Evolutionary conservation across 2,113 vertebrate species (phyloP).

Genomic region (Parotia lawesii): DNA sequence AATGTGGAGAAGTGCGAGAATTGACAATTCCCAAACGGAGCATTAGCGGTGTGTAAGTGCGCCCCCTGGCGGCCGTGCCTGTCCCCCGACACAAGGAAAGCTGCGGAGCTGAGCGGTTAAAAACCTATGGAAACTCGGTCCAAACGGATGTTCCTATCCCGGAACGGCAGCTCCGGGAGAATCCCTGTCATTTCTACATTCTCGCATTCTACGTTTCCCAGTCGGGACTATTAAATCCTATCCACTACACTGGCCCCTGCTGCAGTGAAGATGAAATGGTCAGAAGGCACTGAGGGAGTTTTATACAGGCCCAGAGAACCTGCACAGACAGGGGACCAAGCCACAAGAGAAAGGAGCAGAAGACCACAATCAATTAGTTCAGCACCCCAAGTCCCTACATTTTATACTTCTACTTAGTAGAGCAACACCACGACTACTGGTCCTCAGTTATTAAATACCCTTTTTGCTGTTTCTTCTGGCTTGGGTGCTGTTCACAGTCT

Average conservation of each 20-base stretch:
- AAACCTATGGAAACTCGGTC: background rate
- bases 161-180: background rate
- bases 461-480: background rate
- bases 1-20: fast-evolving
- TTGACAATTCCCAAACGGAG: fast-evolving
- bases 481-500: background rate
- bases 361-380: background rate
- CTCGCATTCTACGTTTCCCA: background rate
- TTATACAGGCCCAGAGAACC: background rate
- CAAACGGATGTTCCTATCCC: background rate
- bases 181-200: background rate
- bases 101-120: fast-evolving
- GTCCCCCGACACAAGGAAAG: fast-evolving
- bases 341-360: background rate
- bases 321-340: background rate
- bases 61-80: background rate
- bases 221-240: fast-evolving
- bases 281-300: background rate
- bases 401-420: background rate
- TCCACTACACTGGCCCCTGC: background rate
- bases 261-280: background rate
- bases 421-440: background rate
- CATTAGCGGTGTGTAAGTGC: fast-evolving
- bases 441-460: background rate
- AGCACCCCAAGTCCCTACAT: background rate